Conservation (phyloP, 2,888 invertebrate genomes). For the Cephus runcator region DNA sequence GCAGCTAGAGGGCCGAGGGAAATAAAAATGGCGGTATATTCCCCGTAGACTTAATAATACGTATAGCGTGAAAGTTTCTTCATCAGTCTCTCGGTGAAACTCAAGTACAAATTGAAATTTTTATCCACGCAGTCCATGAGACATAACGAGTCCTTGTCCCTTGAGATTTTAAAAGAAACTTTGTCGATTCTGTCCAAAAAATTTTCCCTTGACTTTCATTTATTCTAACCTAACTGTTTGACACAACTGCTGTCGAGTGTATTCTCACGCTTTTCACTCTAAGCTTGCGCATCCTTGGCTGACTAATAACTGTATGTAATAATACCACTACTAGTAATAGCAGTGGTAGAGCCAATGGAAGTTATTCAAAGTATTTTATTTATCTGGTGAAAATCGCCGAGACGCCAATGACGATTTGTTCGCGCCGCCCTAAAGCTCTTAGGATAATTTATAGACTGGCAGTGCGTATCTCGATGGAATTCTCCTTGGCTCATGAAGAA, state of each 20-base stretch:
- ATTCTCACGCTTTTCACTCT: neutral
- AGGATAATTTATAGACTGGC: slow-evolving; percentile 1
- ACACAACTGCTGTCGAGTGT: neutral
- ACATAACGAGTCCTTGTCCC: slow-evolving; percentile 37
- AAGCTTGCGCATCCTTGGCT: neutral
- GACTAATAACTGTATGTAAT: neutral
- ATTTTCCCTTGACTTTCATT: slow-evolving; percentile 9
- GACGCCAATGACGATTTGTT: slow-evolving; percentile 6
- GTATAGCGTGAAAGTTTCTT: slow-evolving; percentile 41
- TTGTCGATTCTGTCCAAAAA: slow-evolving; percentile 19
- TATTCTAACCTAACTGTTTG: neutral
- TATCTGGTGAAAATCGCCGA: neutral
- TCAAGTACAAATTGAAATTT: slow-evolving; percentile 55
- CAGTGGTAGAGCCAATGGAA: neutral
- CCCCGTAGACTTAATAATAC: neutral
- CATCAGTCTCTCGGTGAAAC: slow-evolving; percentile 46
- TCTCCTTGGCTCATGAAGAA: neutral
- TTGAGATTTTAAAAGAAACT: slow-evolving; percentile 10
- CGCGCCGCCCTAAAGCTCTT: slow-evolving; percentile 1
- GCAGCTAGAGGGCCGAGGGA: neutral
- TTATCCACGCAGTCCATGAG: slow-evolving; percentile 43
- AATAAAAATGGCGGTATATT: neutral
- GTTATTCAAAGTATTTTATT: neutral
- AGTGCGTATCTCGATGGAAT: neutral
- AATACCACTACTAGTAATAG: neutral